Conservation (phyloP, 2,113 vertebrate species). For the Pungitius pungitius region DNA sequence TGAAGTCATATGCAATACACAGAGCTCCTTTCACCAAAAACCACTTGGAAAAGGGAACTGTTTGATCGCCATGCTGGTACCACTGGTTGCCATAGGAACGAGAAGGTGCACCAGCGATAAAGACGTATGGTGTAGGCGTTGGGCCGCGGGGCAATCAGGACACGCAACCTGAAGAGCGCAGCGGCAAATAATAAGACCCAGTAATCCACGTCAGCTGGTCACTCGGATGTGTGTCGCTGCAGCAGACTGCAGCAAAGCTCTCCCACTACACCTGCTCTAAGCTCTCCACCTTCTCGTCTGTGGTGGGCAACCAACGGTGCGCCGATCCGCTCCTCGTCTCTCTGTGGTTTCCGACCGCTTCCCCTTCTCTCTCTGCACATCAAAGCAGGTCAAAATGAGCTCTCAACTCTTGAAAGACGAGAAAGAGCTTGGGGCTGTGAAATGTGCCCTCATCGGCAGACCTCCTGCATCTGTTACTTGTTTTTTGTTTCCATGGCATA, state of each 20-base stretch:
- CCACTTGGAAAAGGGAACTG: conserved; percentile 55
- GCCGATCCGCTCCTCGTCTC: neutral
- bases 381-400: conserved; percentile 49
- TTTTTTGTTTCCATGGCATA: conserved; percentile 52
- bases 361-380: conserved; percentile 17
- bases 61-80: conserved; percentile 59
- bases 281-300: neutral
- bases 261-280: neutral
- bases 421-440: conserved; percentile 36
- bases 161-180: conserved; percentile 59
- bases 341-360: conserved; percentile 22
- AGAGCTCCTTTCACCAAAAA: conserved; percentile 47
- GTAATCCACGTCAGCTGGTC: conserved; percentile 39
- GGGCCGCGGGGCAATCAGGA: conserved; percentile 60
- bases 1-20: conserved; percentile 57
- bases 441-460: conserved; percentile 56
- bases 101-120: conserved; percentile 57
- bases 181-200: conserved; percentile 48
- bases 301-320: neutral
- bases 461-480: conserved; percentile 52
- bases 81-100: conserved; percentile 72
- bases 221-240: conserved; percentile 12
- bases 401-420: conserved; percentile 44
- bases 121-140: conserved; percentile 66
- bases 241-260: conserved; percentile 30